These are phyloP conservation scores for Trialeurodes vaporariorum DNA, from an alignment of 1,140 invertebrate genomes.

Conservation along the genomic window DNA sequence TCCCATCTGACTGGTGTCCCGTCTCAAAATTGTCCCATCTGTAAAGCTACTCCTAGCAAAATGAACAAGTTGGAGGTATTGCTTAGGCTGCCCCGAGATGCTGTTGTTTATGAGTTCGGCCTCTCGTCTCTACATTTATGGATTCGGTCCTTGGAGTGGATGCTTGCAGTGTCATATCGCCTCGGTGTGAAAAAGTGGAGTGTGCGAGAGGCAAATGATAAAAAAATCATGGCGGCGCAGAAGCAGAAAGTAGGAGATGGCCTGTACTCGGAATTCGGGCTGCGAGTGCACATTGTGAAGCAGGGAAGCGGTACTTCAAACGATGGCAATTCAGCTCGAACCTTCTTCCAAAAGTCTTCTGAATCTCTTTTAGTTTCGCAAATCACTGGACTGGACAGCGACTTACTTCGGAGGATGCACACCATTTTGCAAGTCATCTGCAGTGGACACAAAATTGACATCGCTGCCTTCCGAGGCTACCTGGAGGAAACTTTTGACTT, in stretches of 20 bases:
- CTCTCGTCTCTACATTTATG: constrained; percentile 15
- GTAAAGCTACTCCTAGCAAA: constrained; percentile 15
- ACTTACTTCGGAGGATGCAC: constrained; percentile 28
- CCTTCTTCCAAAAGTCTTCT: constrained; percentile 29
- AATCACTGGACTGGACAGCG: constrained; percentile 32
- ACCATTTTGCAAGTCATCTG: constrained; percentile 27
- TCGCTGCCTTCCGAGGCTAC: constrained; percentile 21
- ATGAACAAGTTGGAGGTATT: constrained; percentile 15
- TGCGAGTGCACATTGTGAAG: constrained; percentile 22
- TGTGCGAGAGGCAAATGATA: constrained; percentile 13
- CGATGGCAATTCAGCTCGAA: constrained; percentile 31
- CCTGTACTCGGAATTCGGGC: constrained; percentile 14
- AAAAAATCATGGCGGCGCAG: constrained; percentile 12
- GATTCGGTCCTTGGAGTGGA: constrained; percentile 16
- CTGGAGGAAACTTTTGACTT: constrained; percentile 21
- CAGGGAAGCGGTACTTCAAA: constrained; percentile 28
- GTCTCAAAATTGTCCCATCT: constrained; percentile 17
- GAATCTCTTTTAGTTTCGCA: constrained; percentile 25
- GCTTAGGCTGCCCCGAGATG: neutral
- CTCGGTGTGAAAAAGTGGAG: too few species aligned
- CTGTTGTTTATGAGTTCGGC: constrained; percentile 13
- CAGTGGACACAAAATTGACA: constrained; percentile 25
- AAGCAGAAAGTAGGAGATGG: constrained; percentile 14
- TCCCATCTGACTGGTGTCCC: constrained; percentile 13
- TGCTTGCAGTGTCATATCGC: constrained; percentile 10